A percentile compares a stretch with the other conserved stretches of the same genome.
phyloP scores from a whole-genome alignment of 2,113 vertebrate species.

The Enhydra lutris region DNA sequence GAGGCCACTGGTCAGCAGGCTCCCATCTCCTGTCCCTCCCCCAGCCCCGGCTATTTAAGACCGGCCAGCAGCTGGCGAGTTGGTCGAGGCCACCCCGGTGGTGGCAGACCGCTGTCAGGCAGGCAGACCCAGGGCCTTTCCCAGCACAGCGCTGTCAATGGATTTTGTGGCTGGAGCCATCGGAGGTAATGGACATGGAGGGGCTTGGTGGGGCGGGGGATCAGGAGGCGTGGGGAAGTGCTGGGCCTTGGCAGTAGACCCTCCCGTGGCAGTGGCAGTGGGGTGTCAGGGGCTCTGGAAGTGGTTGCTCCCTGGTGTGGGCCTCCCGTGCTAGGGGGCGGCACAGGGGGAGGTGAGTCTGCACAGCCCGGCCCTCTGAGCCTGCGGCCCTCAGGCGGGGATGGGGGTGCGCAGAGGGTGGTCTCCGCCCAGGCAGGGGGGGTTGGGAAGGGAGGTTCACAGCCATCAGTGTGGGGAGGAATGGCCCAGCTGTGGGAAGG shows the following conservation, averaged over 20 bases:
- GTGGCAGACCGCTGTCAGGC: background rate
- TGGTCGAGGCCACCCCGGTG: background rate
- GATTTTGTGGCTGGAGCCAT: conserved; percentile 96
- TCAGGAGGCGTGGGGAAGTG: fast-evolving
- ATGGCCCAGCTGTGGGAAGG: fast-evolving
- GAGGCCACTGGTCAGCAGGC: conserved; percentile 22
- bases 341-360: fast-evolving
- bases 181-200: conserved; percentile 86
- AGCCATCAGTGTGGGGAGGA: fast-evolving
- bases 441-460: background rate
- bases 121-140: background rate
- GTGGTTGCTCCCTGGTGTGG: background rate
- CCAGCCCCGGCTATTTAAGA: conserved; percentile 41
- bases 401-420: background rate
- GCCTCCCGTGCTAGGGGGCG: background rate
- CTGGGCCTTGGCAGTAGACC: background rate
- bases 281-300: background rate
- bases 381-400: background rate
- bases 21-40: background rate
- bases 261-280: too few species aligned
- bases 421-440: background rate
- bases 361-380: background rate
- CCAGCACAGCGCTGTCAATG: conserved; percentile 71
- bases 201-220: fast-evolving
- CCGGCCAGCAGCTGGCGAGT: background rate